Base-by-base conservation (phyloP, 2,113 vertebrate genomes). In the Lepisosteus oculatus region DNA sequence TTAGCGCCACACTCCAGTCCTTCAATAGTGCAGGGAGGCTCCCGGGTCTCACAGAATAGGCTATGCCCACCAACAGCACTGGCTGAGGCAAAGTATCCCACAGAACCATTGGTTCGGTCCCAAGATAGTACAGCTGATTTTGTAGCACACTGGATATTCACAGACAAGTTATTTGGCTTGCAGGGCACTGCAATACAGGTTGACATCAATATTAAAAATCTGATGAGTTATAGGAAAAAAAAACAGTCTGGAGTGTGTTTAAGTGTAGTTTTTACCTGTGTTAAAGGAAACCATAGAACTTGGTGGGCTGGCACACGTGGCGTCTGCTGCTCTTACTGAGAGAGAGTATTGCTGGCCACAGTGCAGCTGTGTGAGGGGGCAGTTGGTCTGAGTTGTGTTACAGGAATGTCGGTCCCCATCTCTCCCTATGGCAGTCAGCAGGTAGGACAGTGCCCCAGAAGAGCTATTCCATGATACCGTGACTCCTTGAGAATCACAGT, bases 321-420 rank as follows among this genome's bases (percentile, higher is more conserved):
- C 79, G 2, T 85, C 79, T 13, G 78, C 71, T 6, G 88, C 85
- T 0, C 62, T 79, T 61, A 90, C 84, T 12, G 59, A 67, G 0
- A 90, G 71, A 0, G 72, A 14, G 13, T 92, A 92, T 15, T 67
- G 76, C 80, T 85, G 65, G 54, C 85, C 83, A 68, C 90, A 92
- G 51, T 64, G 77, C 41, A 91, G 78, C 6, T 72, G 70, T 0
- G 76, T 68, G 4, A 92, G 1, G 11, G 68, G 84, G 77, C 86
- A 92, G 86, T 74, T 87, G 6, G 43, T 78, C 69, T 55, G n/a
- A 45, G 74, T 70, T 67, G 79, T 71, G 75, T 84, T 83, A 74
- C 85, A 89, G 0, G 70, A 76, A 0, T 65, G 75, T 3, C 44
- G 8, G 1, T 83, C 77, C 59, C 87, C 87, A 11, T 85, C 71